Base-by-base conservation (phyloP, 2,113 vertebrate species). In the Lepus americanus region DNA sequence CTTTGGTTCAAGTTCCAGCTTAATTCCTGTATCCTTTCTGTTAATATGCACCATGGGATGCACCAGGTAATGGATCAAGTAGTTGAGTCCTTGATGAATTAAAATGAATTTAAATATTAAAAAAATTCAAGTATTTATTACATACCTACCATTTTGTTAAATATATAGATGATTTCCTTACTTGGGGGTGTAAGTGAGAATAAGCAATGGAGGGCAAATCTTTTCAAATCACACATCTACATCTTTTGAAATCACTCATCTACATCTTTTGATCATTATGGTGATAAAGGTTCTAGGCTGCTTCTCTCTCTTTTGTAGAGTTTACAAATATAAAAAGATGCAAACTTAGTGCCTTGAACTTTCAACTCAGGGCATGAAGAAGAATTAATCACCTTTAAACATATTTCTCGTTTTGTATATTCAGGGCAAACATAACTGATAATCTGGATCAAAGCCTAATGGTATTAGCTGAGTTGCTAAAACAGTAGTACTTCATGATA, bases 261-360 rank as follows among this genome's bases (percentile, higher is more conserved):
- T 87, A 10, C 59, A 49, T 77, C 53, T 74, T 61, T 73, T 84
- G 13, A 61, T 63, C 23, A 33, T 23, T 55, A 70, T 76, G 27
- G n/a, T 89, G 23, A 87, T 72, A 83, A 95, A 78, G 19, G 67
- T n/a, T 69, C 20, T 0, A 89, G 27, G 16, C 14, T 72, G 20
- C 31, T 53, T 81, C 59, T 83, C 61, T 77, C 31, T 83, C 10
- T 49, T 25, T 49, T 92, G 14, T 4, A 59, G 19, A 85, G 49
- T 9, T 94, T 33, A 89, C 2, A 90, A 59, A 95, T 82, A 92
- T 33, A 33, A 89, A 82, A 87, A 27, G 51, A 73, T 6, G 44
- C 44, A 74, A 49, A 6, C 9, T 29, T 61, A 31, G 22, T 53
- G 1, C 5, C 14, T 90, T 94, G 11, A 95, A 72, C 13, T 90